Evolutionary conservation across 2,797 vertebrate species (phyloP).

Genomic region (Coranthus polyacanthus): DNA sequence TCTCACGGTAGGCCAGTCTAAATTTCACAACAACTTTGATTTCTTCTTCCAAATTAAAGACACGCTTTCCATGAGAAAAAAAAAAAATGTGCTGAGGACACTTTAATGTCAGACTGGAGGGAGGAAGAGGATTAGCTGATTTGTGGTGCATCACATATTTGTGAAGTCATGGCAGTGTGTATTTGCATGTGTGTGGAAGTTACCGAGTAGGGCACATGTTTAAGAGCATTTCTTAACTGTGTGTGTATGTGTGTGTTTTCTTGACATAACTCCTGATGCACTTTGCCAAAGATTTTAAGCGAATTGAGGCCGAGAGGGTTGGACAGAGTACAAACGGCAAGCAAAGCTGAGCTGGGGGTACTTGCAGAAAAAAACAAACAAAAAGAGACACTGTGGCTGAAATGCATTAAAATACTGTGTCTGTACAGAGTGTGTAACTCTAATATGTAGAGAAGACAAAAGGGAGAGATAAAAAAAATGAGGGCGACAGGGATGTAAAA

Average conservation of each 20-base stretch:
- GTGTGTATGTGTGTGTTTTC: constrained; percentile 29
- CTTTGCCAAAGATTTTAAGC: constrained; percentile 61
- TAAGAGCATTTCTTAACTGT: constrained; percentile 14
- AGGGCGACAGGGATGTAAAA: constrained; percentile 22
- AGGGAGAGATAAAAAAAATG: constrained; percentile 13
- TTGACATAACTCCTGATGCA: constrained; percentile 48
- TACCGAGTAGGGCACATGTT: constrained; percentile 4
- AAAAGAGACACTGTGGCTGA: constrained; percentile 15
- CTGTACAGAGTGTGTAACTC: constrained; percentile 4
- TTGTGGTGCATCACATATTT: constrained; percentile 29
- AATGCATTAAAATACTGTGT: constrained; percentile 3
- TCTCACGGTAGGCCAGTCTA: constrained; percentile 25
- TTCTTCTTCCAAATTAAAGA: constrained; percentile 45
- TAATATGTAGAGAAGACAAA: background rate
- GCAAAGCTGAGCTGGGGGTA: constrained; percentile 30
- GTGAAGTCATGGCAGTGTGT: constrained; percentile 44
- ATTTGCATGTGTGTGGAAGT: constrained; percentile 3
- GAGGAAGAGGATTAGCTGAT: constrained; percentile 54
- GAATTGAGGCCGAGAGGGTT: constrained; percentile 57
- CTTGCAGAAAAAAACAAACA: constrained; percentile 36
- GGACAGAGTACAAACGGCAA: constrained; percentile 47
- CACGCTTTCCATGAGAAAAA: constrained; percentile 58
- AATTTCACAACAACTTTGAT: constrained; percentile 25
- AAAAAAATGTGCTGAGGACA: constrained; percentile 52
- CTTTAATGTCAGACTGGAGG: constrained; percentile 47